Percentiles rank a stretch among this genome's conserved stretches.
phyloP scores from a whole-genome alignment of 2,797 vertebrate species.

The Erethizon dorsatum region DNA sequence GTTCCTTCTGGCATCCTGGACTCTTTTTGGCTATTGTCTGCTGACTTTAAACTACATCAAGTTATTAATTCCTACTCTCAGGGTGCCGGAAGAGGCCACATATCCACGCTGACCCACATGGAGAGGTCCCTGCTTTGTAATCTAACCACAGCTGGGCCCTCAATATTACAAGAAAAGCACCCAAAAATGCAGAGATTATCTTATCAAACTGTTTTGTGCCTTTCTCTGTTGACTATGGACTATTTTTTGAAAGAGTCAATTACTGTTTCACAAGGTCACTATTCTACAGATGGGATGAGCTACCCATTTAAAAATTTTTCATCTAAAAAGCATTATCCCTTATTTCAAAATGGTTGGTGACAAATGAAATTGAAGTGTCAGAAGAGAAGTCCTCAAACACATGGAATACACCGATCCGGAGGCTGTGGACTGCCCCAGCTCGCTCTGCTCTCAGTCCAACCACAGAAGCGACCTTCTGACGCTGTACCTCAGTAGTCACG shows the following conservation, averaged over 20 bases:
- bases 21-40: not conserved
- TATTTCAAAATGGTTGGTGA: conserved; percentile 48
- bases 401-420: not conserved
- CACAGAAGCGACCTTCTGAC: not conserved
- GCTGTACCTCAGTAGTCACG: not conserved
- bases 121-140: not conserved
- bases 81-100: not conserved
- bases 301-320: not conserved
- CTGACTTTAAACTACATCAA: not conserved
- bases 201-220: not conserved
- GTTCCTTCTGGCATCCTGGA: not conserved
- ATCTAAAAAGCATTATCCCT: not conserved
- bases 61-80: not conserved
- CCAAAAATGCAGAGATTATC: not conserved
- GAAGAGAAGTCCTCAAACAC: not conserved
- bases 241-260: not conserved
- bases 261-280: not conserved
- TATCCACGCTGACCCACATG: not conserved
- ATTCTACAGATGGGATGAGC: not conserved
- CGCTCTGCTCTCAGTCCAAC: not conserved
- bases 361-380: conserved; percentile 42
- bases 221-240: not conserved
- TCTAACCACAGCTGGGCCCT: not conserved
- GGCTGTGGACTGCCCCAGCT: not conserved
- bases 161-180: not conserved